A percentile compares a stretch with the other conserved stretches of the same genome.
phyloP scores from a whole-genome alignment of 2,797 vertebrate genomes.

The Scyliorhinus canicula region DNA sequence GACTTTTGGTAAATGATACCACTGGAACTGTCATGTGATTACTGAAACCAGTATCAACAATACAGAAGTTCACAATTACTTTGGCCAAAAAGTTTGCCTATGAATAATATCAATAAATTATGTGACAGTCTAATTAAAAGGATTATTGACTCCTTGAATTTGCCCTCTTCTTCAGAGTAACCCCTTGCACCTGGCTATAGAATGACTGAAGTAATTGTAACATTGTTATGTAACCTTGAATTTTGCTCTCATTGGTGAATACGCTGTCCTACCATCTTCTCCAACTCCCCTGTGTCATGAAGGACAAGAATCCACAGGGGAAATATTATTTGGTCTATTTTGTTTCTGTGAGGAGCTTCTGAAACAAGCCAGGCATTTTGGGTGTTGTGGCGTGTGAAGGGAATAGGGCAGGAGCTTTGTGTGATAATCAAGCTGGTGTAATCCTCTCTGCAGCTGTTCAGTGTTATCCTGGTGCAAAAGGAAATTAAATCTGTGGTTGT shows the following conservation, averaged over 20 bases:
- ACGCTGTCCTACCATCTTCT: not conserved
- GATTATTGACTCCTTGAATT: not conserved
- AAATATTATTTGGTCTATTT: conserved; percentile 29
- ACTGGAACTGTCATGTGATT: not conserved
- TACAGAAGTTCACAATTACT: not conserved
- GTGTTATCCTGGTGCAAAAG: conserved; percentile 35
- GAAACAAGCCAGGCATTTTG: conserved; percentile 20
- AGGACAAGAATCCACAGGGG: not conserved
- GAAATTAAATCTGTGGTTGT: conserved; percentile 36
- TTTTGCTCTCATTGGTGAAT: not conserved
- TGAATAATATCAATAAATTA: not conserved
- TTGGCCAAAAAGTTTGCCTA: not conserved
- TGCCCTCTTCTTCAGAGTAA: not conserved
- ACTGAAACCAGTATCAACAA: too few relatives aligned
- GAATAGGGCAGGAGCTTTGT: not conserved
- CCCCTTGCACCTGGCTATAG: conserved; percentile 19
- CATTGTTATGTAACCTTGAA: conserved; percentile 31
- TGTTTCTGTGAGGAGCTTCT: not conserved
- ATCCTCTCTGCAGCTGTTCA: conserved; percentile 22
- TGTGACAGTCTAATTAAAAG: not conserved
- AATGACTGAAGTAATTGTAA: not conserved
- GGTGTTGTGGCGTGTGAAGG: not conserved
- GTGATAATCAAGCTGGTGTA: conserved; percentile 29
- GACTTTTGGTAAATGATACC: too few relatives aligned
- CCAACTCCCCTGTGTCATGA: not conserved